phyloP scores from a whole-genome alignment of 2,113 vertebrate genomes.

The Callionymus lyra region DNA sequence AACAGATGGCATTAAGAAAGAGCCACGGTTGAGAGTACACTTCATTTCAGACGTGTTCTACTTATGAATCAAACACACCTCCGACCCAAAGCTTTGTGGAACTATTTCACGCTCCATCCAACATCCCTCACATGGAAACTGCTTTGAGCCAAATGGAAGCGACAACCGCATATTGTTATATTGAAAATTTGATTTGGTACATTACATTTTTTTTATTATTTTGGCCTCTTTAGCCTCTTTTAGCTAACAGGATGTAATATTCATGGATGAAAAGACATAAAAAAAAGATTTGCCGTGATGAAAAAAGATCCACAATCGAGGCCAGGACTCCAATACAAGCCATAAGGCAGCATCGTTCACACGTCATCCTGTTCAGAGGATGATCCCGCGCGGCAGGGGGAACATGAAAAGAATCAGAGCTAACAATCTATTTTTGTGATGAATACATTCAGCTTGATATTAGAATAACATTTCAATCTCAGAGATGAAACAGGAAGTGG shows the following conservation, averaged over 20 bases:
- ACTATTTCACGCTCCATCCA: constrained; percentile 50
- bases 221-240: neutral
- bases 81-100: constrained; percentile 44
- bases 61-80: constrained; percentile 46
- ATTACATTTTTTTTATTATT: neutral
- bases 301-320: constrained; percentile 43
- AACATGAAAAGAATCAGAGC: constrained; percentile 22
- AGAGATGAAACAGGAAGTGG: neutral
- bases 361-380: constrained; percentile 49
- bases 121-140: constrained; percentile 30
- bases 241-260: too few relatives aligned
- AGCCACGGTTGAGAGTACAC: constrained; percentile 23
- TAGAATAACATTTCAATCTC: constrained; percentile 16
- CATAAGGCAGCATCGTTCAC: constrained; percentile 47
- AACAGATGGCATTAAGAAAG: constrained; percentile 41
- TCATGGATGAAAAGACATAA: constrained; percentile 14
- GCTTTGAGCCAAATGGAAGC: constrained; percentile 13
- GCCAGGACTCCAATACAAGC: constrained; percentile 22
- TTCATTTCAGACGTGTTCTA: constrained; percentile 35
- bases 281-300: constrained; percentile 27
- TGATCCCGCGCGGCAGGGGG: constrained; percentile 20
- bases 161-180: constrained; percentile 16
- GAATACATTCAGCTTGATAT: constrained; percentile 11
- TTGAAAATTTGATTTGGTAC: neutral
- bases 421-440: constrained; percentile 6